Evolutionary conservation across 2,888 invertebrate genomes (phyloP).

Genomic region (Xestia sexstrigata): DNA sequence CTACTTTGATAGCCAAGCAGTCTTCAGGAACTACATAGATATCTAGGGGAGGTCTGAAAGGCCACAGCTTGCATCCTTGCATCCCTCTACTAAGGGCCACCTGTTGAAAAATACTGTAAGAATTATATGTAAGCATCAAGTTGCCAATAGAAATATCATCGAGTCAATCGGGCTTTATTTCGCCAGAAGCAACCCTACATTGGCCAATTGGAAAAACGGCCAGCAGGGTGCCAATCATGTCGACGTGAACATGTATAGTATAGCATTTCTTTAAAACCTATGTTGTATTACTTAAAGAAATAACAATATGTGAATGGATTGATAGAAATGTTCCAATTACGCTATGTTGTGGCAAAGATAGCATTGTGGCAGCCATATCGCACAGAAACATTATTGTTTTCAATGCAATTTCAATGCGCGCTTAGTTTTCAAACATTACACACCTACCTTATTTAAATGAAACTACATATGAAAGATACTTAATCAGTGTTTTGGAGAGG

Average conservation of each 20-base stretch:
- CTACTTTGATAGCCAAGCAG: too few relatives aligned
- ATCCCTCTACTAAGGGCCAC: not conserved
- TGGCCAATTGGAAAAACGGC: not conserved
- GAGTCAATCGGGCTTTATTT: too few relatives aligned
- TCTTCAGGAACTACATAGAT: too few relatives aligned
- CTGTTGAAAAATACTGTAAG: too few relatives aligned
- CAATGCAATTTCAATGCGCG: conserved; percentile 23
- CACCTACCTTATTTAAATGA: not conserved
- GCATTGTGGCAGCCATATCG: conserved; percentile 31
- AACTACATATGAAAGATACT: conserved; percentile 1
- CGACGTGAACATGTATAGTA: not conserved
- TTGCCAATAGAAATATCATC: not conserved
- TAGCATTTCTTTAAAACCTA: not conserved
- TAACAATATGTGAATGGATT: conserved; percentile 13
- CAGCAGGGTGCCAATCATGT: not conserved
- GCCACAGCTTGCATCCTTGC: too few relatives aligned
- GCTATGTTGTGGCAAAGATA: conserved; percentile 26
- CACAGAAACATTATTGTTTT: conserved; percentile 45
- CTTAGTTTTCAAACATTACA: conserved; percentile 38
- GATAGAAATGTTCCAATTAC: conserved; percentile 14
- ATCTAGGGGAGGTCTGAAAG: too few relatives aligned
- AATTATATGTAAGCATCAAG: too few relatives aligned
- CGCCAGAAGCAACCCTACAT: too few relatives aligned
- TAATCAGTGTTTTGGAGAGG: not conserved
- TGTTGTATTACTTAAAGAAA: conserved; percentile 14